phyloP scores from a whole-genome alignment of 1,140 invertebrate genomes.

The Apis dorsata region DNA sequence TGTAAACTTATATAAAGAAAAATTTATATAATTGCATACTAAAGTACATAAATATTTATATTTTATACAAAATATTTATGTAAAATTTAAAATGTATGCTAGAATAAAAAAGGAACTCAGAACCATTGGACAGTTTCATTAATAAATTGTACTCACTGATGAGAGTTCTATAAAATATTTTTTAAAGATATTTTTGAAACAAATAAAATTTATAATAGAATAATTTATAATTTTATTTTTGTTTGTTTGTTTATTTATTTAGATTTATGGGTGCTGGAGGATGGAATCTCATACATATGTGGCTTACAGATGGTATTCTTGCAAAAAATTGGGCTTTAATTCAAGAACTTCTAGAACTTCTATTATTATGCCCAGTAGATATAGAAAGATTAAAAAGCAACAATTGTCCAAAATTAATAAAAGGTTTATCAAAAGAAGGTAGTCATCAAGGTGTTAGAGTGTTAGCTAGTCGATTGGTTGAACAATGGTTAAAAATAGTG shows the following conservation, averaged over 20 bases:
- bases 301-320: conserved; percentile 92
- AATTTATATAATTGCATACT: conserved; percentile 56
- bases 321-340: conserved; percentile 92
- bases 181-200: neutral
- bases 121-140: conserved; percentile 69
- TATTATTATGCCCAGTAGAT: conserved; percentile 92
- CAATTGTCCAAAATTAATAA: conserved; percentile 94
- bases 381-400: conserved; percentile 94
- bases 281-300: conserved; percentile 92
- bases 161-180: conserved; percentile 60
- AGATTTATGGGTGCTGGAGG: conserved; percentile 94
- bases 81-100: conserved; percentile 64
- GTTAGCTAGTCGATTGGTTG: conserved; percentile 90
- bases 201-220: neutral
- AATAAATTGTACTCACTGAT: conserved; percentile 69
- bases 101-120: conserved; percentile 67
- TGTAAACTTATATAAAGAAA: neutral
- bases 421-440: conserved; percentile 91
- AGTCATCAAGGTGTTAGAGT: conserved; percentile 86
- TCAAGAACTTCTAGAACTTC: conserved; percentile 90
- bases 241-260: conserved; percentile 48
- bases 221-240: conserved; percentile 20
- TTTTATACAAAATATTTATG: conserved; percentile 49
- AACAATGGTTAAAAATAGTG: conserved; percentile 93
- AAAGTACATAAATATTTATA: conserved; percentile 51